Percentiles rank a stretch among this genome's conserved stretches.
Evolutionary conservation across 2,888 invertebrate genomes (phyloP).

Genomic region (Torymus aiolomorphi): DNA sequence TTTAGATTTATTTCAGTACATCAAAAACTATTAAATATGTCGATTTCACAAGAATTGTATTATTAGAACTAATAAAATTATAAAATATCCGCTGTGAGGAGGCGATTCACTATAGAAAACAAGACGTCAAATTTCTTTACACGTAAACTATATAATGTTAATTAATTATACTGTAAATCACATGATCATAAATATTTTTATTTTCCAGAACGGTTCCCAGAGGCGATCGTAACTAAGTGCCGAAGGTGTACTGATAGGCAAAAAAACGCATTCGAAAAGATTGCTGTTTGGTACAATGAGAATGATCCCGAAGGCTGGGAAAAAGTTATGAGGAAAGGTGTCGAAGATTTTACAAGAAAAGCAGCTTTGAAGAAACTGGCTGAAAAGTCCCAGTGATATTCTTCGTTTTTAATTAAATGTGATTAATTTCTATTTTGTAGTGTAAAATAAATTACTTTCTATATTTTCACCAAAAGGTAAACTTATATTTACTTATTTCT

Average conservation of each 20-base stretch:
- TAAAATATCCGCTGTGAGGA: too few species aligned
- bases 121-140: too few species aligned
- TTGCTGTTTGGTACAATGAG: constrained; percentile 63
- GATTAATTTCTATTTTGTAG: neutral
- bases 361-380: neutral
- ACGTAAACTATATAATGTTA: too few species aligned
- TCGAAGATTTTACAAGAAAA: neutral
- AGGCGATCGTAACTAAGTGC: constrained; percentile 65
- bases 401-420: too few species aligned
- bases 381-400: neutral
- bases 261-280: constrained; percentile 59
- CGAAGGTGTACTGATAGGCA: constrained; percentile 65
- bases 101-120: neutral
- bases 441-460: neutral
- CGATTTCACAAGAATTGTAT: too few species aligned
- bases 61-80: too few species aligned
- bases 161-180: too few species aligned
- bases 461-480: too few species aligned
- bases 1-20: too few species aligned
- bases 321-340: constrained; percentile 54
- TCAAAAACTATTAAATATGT: too few species aligned
- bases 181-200: constrained; percentile 6
- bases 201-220: constrained; percentile 62
- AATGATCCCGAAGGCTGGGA: constrained; percentile 63
- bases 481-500: too few species aligned